phyloP scores from a whole-genome alignment of 2,888 invertebrate species.

The Aleiodes leptofemur region DNA sequence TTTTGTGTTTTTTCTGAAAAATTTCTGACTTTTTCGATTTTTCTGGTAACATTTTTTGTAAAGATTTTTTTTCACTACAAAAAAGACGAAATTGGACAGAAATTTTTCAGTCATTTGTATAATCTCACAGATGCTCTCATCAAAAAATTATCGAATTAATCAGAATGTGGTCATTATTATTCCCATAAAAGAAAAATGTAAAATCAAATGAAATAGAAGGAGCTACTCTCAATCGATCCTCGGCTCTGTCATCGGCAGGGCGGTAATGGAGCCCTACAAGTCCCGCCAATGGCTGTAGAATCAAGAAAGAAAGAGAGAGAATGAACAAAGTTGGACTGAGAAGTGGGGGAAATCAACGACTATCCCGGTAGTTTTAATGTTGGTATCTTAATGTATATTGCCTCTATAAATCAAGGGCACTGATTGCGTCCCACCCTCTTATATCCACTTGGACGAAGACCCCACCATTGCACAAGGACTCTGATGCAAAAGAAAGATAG shows the following conservation, averaged over 20 bases:
- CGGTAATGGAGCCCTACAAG: conserved; percentile 66
- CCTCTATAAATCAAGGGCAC: conserved; percentile 74
- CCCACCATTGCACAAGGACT: conserved; percentile 43
- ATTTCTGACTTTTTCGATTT: not conserved
- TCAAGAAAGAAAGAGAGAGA: conserved; percentile 1
- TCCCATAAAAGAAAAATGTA: not conserved
- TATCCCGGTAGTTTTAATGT: conserved; percentile 74
- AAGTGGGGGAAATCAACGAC: conserved; percentile 59
- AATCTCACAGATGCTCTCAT: not conserved
- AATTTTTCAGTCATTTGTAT: conserved; percentile 25
- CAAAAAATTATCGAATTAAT: not conserved
- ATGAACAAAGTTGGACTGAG: conserved; percentile 23
- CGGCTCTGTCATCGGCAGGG: conserved; percentile 59
- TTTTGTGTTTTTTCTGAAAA: conserved; percentile 17
- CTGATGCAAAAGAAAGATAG: conserved; percentile 41
- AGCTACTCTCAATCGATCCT: conserved; percentile 56
- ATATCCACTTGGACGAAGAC: conserved; percentile 45
- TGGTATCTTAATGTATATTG: conserved; percentile 76
- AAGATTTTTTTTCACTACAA: not conserved
- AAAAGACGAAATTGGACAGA: not conserved
- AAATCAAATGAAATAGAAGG: conserved; percentile 27
- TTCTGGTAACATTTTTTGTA: too few relatives aligned
- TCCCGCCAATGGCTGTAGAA: conserved; percentile 55
- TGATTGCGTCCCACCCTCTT: conserved; percentile 72
- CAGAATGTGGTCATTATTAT: not conserved